Evolutionary conservation across 1,140 invertebrate species (phyloP), one percentile per base, ranked within the genome.

Genomic region (Choristoneura fumiferana): DNA sequence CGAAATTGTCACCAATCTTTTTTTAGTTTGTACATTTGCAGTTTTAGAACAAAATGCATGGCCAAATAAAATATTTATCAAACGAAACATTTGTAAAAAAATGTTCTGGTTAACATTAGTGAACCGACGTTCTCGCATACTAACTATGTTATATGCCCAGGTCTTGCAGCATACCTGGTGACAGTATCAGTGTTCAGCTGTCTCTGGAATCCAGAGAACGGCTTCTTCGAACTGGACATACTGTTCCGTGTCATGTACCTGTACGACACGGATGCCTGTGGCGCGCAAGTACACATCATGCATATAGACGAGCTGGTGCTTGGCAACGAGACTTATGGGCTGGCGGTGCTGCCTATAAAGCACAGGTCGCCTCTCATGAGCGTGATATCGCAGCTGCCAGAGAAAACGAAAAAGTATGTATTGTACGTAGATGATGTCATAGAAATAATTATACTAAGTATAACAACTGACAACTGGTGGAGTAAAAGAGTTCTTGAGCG

Each of bases 191-290:
- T 87, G 1, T 54, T 66, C 5, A 33, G 53, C 18, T 87, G 84
- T 49, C 17, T 76, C 0, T 87, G 84, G 84, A 65, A 63, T 8
- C 81, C 81, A 0, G 71, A 75, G 35, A 14, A 69, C 0, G 60
- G 66, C 0, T 65, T 35, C 0, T 15, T 65, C 0, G 81, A 87
- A 22, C 75, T 61, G n/a, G 73, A 78, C 64, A 87, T 78, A 40
- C 54, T 87, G 4, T 62, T 57, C 4, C 71, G 80, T 1, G 76
- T 87, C 14, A 84, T 85, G 81, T 87, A 87, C 59, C 59, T 87
- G 0, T 87, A 78, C 58, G 81, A 87, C 29, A 70, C 72, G 0
- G 59, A 71, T 4, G 76, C 76, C 0, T 87, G 82, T 22, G 75
- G 75, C 0, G 73, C 77, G 53, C 68, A 60, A 1, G 34, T 80